Conservation (phyloP, 2,888 invertebrate species). For the Drosophila anomalata region DNA sequence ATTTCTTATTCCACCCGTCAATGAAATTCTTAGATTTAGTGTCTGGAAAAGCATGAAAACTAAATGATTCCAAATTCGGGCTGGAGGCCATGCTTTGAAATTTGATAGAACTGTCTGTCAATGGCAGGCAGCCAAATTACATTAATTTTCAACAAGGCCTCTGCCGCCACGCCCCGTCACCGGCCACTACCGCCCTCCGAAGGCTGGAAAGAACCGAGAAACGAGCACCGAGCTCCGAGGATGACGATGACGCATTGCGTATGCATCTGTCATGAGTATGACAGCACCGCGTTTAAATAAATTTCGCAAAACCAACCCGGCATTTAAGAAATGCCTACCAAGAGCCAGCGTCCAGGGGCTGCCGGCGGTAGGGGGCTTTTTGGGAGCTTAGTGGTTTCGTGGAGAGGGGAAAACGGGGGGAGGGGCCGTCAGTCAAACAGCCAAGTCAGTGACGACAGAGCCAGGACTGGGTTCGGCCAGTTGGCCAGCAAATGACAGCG, state of each 20-base stretch:
- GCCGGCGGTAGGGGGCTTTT: constrained; percentile 6
- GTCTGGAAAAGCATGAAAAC: constrained; percentile 2
- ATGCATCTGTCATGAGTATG: constrained; percentile 67
- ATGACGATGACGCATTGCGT: constrained; percentile 73
- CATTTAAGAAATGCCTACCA: constrained; percentile 71
- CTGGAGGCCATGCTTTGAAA: constrained; percentile 15
- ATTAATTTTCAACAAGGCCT: constrained; percentile 55
- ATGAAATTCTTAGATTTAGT: background rate
- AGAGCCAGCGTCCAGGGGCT: constrained; percentile 24
- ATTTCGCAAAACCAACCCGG: constrained; percentile 60
- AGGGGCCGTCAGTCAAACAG: constrained; percentile 37
- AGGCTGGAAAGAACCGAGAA: constrained; percentile 7
- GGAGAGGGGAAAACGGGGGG: background rate
- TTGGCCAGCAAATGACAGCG: constrained; percentile 75
- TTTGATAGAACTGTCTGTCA: constrained; percentile 46
- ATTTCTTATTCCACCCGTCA: background rate
- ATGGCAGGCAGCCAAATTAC: constrained; percentile 58
- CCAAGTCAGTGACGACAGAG: constrained; percentile 41
- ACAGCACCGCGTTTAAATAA: constrained; percentile 71
- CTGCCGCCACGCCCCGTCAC: constrained; percentile 13
- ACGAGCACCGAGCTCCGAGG: constrained; percentile 30
- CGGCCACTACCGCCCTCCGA: background rate
- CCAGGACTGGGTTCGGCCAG: constrained; percentile 38
- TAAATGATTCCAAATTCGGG: constrained; percentile 11
- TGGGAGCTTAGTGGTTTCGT: constrained; percentile 19